Evolutionary conservation across 1,140 invertebrate genomes (phyloP).

Genomic region (Thalassaphorura encarpata): DNA sequence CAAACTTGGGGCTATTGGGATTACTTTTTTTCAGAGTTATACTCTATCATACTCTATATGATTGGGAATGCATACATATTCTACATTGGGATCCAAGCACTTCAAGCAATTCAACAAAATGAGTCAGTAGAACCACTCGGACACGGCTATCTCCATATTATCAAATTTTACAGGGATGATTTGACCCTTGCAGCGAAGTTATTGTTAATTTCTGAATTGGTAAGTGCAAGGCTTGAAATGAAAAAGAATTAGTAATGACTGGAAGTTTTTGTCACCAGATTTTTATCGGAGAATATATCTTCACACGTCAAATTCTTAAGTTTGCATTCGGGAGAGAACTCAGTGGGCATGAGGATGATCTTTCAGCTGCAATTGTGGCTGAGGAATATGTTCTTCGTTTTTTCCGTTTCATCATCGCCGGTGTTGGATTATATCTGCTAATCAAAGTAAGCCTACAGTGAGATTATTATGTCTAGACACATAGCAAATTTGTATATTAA

Average conservation of each 20-base stretch:
- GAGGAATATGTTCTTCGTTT: conserved; percentile 6
- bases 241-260: too few species aligned
- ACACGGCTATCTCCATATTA: conserved; percentile 3
- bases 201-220: conserved; percentile 19
- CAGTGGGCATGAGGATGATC: conserved; percentile 19
- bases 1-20: not conserved
- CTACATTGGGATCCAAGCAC: conserved; percentile 5
- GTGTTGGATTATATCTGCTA: not conserved
- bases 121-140: conserved; percentile 16
- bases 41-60: conserved; percentile 8
- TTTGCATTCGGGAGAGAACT: conserved; percentile 8
- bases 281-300: not conserved
- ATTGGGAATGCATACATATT: conserved; percentile 12
- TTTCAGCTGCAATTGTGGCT: not conserved
- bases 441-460: not conserved
- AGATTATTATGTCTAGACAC: not conserved
- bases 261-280: not conserved
- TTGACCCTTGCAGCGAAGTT: conserved; percentile 14
- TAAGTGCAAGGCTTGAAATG: conserved; percentile 8
- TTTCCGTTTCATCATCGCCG: not conserved
- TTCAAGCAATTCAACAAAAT: conserved; percentile 1
- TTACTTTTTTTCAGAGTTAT: conserved; percentile 5
- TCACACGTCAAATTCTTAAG: not conserved
- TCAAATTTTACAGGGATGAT: conserved; percentile 14
- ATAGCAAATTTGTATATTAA: not conserved